Conservation (phyloP, 2,113 vertebrate genomes). For the Atherinomorus stipes region DNA sequence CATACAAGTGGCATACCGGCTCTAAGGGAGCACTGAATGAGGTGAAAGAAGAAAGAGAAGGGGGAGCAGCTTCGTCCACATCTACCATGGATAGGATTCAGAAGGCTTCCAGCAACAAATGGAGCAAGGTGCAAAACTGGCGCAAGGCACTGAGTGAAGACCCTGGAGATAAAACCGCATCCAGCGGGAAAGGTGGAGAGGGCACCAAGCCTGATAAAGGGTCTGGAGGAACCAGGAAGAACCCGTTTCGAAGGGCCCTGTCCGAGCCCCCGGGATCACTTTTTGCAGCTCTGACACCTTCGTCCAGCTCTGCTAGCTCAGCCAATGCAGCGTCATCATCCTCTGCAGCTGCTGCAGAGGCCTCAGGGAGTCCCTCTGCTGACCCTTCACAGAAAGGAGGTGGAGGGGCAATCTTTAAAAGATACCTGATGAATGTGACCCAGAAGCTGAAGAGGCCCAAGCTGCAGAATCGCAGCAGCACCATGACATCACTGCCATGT, state of each 20-base stretch:
- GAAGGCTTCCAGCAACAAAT: slow-evolving; percentile 78
- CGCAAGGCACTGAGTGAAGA: slow-evolving; percentile 85
- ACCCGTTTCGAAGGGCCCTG: slow-evolving; percentile 88
- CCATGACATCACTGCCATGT: slow-evolving; percentile 42
- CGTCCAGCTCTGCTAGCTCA: slow-evolving; percentile 35
- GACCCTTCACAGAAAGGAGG: slow-evolving; percentile 73
- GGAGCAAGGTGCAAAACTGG: slow-evolving; percentile 87
- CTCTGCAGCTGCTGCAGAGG: slow-evolving; percentile 44
- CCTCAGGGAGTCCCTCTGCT: slow-evolving; percentile 41
- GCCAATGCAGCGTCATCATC: slow-evolving; percentile 35
- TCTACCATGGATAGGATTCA: slow-evolving; percentile 63
- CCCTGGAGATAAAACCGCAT: slow-evolving; percentile 49
- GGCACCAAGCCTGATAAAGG: slow-evolving; percentile 48
- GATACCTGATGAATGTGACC: slow-evolving; percentile 83
- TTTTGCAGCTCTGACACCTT: slow-evolving; percentile 43
- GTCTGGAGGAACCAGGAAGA: slow-evolving; percentile 66
- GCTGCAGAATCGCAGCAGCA: slow-evolving; percentile 69
- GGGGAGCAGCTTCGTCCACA: slow-evolving; percentile 23
- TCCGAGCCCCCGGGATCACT: slow-evolving; percentile 84
- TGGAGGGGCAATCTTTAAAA: slow-evolving; percentile 80
- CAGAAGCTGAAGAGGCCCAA: slow-evolving; percentile 82
- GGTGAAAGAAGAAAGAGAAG: slow-evolving; percentile 50
- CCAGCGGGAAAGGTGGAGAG: slow-evolving; percentile 23
- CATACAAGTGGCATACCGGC: slow-evolving; percentile 84
- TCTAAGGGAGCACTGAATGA: slow-evolving; percentile 57